phyloP scores from a whole-genome alignment of 2,113 vertebrate genomes.

The Coptodon rendalli region DNA sequence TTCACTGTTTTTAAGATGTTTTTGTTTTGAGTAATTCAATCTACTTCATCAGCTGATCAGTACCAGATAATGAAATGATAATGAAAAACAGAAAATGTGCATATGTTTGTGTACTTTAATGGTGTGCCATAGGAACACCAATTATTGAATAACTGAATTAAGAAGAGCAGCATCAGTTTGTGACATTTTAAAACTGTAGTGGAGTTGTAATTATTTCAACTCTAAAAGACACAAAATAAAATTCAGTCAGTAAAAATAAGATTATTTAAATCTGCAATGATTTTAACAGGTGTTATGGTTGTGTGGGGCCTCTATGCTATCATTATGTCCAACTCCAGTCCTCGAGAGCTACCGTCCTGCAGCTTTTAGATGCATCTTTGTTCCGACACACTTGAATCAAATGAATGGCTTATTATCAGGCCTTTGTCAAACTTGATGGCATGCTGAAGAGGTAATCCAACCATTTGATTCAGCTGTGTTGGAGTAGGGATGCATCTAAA shows the following conservation, averaged over 20 bases:
- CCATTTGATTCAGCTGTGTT: background rate
- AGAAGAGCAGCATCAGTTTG: background rate
- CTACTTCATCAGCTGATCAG: background rate
- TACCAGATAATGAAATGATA: fast-evolving
- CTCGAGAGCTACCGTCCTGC: background rate
- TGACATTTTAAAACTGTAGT: background rate
- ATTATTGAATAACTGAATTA: background rate
- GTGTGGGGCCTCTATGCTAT: fast-evolving
- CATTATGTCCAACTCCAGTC: background rate
- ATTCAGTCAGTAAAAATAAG: background rate
- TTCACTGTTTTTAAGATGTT: background rate
- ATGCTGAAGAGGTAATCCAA: fast-evolving
- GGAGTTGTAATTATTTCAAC: background rate
- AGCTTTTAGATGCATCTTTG: background rate
- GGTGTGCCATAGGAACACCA: fast-evolving
- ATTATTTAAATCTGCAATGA: background rate
- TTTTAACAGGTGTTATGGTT: background rate
- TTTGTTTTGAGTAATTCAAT: background rate
- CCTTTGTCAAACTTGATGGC: background rate
- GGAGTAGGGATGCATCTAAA: background rate
- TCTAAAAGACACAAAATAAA: background rate
- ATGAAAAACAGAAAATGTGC: background rate
- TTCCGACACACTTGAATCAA: background rate
- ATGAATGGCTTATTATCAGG: background rate
- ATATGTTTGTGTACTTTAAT: background rate